phyloP scores from a whole-genome alignment of 2,888 invertebrate genomes.

The Chrysodeixis includens region DNA sequence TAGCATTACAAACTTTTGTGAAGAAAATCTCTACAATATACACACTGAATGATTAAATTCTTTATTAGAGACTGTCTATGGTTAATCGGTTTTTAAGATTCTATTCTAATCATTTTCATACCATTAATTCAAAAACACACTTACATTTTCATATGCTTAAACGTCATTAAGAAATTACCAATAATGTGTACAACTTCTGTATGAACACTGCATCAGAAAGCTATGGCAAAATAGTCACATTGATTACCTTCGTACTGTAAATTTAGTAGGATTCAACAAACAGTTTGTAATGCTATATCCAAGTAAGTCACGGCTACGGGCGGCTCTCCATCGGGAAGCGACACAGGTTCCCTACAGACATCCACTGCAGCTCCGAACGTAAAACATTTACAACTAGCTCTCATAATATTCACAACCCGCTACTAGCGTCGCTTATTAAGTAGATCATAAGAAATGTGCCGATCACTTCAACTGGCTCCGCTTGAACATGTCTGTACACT shows the following conservation, averaged over 20 bases:
- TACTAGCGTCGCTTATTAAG: constrained; percentile 70
- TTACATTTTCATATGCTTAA: no score
- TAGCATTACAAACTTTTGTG: not conserved
- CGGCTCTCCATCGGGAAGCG: constrained; percentile 59
- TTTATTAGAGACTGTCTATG: no score
- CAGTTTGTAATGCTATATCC: not conserved
- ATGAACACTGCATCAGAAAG: no score
- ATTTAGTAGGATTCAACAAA: no score
- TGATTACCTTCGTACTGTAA: no score
- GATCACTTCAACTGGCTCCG: constrained; percentile 70
- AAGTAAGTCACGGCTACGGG: constrained; percentile 34
- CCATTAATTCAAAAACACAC: no score
- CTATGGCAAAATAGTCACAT: no score
- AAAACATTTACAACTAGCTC: constrained; percentile 60
- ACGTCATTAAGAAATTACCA: no score
- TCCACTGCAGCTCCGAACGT: constrained; percentile 72
- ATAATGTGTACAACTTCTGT: no score
- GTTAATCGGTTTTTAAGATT: no score
- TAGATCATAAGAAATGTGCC: constrained; percentile 83
- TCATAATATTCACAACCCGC: constrained; percentile 77
- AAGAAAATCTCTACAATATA: not conserved
- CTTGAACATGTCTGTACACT: constrained; percentile 51
- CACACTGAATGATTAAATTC: no score
- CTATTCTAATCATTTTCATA: no score
- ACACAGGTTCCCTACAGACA: constrained; percentile 57